A percentile compares a stretch with the other conserved stretches of the same genome.
These are phyloP conservation scores for Episyrphus balteatus DNA, from an alignment of 1,140 invertebrate genomes.

Conservation along the genomic window DNA sequence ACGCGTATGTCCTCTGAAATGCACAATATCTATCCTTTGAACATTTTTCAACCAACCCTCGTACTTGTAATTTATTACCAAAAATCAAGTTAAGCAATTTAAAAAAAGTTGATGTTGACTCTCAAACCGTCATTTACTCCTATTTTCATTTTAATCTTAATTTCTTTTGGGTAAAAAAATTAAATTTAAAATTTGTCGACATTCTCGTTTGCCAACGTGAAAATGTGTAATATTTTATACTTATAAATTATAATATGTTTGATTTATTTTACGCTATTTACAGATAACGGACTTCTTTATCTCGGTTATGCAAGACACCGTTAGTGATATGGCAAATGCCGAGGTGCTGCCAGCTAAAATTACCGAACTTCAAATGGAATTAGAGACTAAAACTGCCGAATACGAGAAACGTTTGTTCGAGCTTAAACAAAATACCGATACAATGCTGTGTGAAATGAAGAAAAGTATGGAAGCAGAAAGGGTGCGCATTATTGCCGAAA, in stretches of 20 bases:
- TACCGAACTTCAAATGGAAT: constrained; percentile 46
- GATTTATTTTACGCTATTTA: neutral
- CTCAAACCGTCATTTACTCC: too few relatives aligned
- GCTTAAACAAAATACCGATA: constrained; percentile 36
- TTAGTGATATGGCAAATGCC: constrained; percentile 39
- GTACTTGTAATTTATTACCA: too few relatives aligned
- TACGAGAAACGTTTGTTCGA: constrained; percentile 39
- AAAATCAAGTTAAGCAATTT: too few relatives aligned
- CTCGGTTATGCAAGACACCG: constrained; percentile 45
- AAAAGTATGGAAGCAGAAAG: constrained; percentile 54
- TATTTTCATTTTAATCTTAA: too few relatives aligned
- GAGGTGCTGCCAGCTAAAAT: constrained; percentile 44
- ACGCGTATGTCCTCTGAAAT: too few relatives aligned
- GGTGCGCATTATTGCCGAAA: constrained; percentile 45
- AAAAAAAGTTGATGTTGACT: too few relatives aligned
- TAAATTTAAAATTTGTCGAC: too few relatives aligned
- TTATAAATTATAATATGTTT: neutral
- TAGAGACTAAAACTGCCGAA: constrained; percentile 51
- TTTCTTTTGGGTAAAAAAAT: too few relatives aligned
- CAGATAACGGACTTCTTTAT: constrained; percentile 44
- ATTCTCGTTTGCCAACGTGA: too few relatives aligned
- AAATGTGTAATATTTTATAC: neutral
- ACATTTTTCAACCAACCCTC: too few relatives aligned
- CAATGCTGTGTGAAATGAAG: constrained; percentile 46
- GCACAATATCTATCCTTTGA: too few relatives aligned